Percentiles rank a stretch among this genome's conserved stretches.
phyloP scores from a whole-genome alignment of 2,113 vertebrate species.

The Rhodinocichla rosea region DNA sequence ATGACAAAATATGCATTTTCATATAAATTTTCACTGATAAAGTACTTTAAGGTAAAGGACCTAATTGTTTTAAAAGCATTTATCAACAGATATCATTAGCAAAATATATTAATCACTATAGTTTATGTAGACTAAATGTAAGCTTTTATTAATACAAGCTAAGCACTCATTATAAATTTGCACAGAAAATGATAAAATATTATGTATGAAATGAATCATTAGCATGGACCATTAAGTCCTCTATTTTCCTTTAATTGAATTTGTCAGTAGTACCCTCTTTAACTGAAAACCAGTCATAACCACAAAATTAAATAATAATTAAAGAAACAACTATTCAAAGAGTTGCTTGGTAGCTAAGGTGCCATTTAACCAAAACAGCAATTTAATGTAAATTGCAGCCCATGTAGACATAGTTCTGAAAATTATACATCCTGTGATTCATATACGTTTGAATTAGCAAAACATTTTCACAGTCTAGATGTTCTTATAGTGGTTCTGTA shows the following conservation, averaged over 20 bases:
- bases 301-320: constrained; percentile 93
- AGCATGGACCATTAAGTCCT: constrained; percentile 93
- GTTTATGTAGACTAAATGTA: constrained; percentile 76
- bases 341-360: constrained; percentile 83
- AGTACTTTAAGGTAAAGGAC: constrained; percentile 50
- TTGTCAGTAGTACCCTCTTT: constrained; percentile 95
- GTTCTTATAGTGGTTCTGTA: constrained; percentile 12
- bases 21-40: constrained; percentile 24
- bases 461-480: constrained; percentile 46
- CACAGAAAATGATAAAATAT: constrained; percentile 91
- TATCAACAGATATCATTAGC: constrained; percentile 73
- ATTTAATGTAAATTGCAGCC: constrained; percentile 86
- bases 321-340: constrained; percentile 89
- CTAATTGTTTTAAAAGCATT: constrained; percentile 64
- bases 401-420: constrained; percentile 75
- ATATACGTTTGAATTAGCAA: constrained; percentile 74
- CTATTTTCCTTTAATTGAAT: constrained; percentile 96
- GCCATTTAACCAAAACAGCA: constrained; percentile 84
- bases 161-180: constrained; percentile 85
- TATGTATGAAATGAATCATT: constrained; percentile 95
- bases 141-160: constrained; percentile 83
- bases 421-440: constrained; percentile 77
- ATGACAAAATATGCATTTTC: constrained; percentile 37
- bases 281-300: constrained; percentile 88
- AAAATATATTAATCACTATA: constrained; percentile 80